Evolutionary conservation across 2,888 invertebrate genomes (phyloP).

Genomic region (Cataglyphis altisquamis): DNA sequence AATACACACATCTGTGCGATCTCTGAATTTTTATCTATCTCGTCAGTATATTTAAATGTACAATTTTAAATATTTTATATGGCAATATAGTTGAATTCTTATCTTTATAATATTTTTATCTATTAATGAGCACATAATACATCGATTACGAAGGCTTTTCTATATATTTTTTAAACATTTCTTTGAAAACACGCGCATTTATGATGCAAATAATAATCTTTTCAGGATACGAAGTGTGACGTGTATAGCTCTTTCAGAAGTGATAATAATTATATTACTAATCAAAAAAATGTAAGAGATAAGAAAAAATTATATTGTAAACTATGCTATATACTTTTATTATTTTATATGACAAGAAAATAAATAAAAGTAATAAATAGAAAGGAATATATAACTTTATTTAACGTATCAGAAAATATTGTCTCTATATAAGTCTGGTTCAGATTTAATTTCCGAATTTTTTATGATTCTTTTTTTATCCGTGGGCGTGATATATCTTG

Average conservation of each 20-base stretch:
- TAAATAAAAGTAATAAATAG: background rate
- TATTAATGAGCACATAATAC: constrained; percentile 11
- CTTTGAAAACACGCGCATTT: background rate
- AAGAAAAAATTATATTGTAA: background rate
- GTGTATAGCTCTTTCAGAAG: background rate
- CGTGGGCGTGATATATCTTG: constrained; percentile 43
- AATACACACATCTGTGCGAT: constrained; percentile 9
- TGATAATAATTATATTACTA: background rate
- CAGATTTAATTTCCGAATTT: background rate
- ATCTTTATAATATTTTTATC: constrained; percentile 50
- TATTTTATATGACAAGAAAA: background rate
- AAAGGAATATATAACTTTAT: background rate
- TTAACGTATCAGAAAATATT: background rate
- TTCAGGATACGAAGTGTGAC: background rate
- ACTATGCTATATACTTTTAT: background rate
- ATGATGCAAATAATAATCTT: background rate
- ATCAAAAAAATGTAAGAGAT: background rate
- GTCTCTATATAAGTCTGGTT: background rate
- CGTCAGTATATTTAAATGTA: constrained; percentile 44
- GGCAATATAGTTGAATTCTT: constrained; percentile 23
- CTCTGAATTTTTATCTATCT: constrained; percentile 54
- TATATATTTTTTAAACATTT: background rate
- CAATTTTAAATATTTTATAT: constrained; percentile 34
- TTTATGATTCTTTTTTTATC: background rate
- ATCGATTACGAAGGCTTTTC: background rate